Base-by-base conservation (phyloP, 2,113 vertebrate species). In the Crotalus viridis region DNA sequence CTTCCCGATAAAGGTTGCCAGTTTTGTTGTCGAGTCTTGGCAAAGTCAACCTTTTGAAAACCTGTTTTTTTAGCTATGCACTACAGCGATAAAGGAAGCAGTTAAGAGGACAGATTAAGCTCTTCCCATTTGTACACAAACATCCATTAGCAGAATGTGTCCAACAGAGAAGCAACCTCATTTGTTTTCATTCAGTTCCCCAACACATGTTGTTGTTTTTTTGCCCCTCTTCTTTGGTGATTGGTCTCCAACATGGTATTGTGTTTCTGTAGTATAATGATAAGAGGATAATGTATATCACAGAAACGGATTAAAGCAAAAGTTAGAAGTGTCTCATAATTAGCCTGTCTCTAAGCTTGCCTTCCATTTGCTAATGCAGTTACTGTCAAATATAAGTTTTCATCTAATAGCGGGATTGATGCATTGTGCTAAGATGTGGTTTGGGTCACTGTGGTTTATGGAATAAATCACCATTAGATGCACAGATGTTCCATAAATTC, bases 281-380 rank as follows among this genome's bases (percentile, higher is more conserved):
- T 52, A 92, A 52, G 28, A 93, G 56, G 43, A 52, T 86, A 87
- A 19, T 90, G 46, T 93, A 90, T 87, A 54, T 43, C n/a, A 61
- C 39, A 64, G 43, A 86, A 61, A 89, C 2, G 3, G 39, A 93
- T 59, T 86, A 85, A 93, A 93, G 39, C 69, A 69, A 88, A 55
- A 57, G 39, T 85, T 33, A 55, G 56, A 93, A 90, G 92, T 93
- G 88, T 74, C 92, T 93, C 51, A 28, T 39, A 52, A 87, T 64
- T 3, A 28, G 0, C 88, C 10, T 9, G 13, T 17, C 26, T 43
- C 1, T 86, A 88, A 61, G 28, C 13, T 17, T 57, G 6, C 5
- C 22, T 85, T 46, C 22, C 3, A 1, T 81, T 52, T 39, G 28
- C 3, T 81, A 81, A 81, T 21, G 2, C 61, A 54, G n/a, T 7